Base-by-base conservation (phyloP, 35 echinoderm and acorn worm species). In the Strongylocentrotus purpuratus region DNA sequence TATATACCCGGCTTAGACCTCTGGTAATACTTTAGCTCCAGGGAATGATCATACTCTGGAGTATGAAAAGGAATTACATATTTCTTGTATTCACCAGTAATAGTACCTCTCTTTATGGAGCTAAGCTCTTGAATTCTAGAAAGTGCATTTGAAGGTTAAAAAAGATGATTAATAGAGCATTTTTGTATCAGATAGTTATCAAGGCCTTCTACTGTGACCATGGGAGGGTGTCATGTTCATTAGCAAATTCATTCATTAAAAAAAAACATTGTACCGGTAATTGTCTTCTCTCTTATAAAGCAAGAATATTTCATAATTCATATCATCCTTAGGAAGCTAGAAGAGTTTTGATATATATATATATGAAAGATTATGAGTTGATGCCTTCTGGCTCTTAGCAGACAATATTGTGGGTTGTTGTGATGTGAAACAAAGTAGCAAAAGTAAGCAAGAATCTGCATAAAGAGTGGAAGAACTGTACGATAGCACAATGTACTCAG, bases 11-110 rank as follows among this genome's bases (percentile, higher is more conserved):
- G 9, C 50, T 12, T 55, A 11, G 50, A 55, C 50, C 65, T 78
- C 65, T 28, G 4, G 20, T n/a, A 78, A 28, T n/a, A 28, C 65
- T 78, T n/a, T 78, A 78, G 65, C 65, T 78, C 22, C 20, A 78
- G 65, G 20, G 65, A 28, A 78, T 7, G 65, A 78, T 78, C 25
- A 14, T 55, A 78, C 20, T 78, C 17, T 15, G 6, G 28, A 28
- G 65, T 78, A 28, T 78, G 65, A 78, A 78, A n/a, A 78, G 65
- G 65, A 78, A 78, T n/a, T 78, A 78, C 65, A 78, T 78, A 78
- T 78, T 78, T 78, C 65, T 78, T n/a, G 6, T 78, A 78, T 78
- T 78, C 65, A 78, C 65, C 65, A 78, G 20, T 71, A 41, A 41
- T 70, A 28, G 65, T 78, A n/a, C 20, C 65, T n/a, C 5, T n/a